Conservation (phyloP, 2,113 vertebrate species). For the Ploceus nigricollis region DNA sequence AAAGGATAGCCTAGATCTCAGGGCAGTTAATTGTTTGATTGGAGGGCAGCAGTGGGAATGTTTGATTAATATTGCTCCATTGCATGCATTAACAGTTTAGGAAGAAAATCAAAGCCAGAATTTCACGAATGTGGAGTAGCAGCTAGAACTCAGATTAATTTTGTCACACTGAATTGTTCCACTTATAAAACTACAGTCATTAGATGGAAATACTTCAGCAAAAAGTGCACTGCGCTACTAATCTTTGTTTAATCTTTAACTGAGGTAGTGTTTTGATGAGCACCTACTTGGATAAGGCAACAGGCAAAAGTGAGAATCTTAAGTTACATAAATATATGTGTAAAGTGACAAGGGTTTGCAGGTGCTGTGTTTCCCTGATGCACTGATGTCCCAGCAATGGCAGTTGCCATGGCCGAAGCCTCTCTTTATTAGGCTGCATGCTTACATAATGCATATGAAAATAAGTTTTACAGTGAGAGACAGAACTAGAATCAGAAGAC, state of each 20-base stretch:
- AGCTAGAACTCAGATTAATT: background rate
- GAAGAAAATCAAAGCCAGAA: background rate
- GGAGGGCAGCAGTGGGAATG: background rate
- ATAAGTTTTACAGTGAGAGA: background rate
- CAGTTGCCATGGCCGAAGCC: background rate
- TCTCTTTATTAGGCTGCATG: background rate
- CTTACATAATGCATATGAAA: background rate
- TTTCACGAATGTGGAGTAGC: fast-evolving
- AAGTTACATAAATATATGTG: background rate
- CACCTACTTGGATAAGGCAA: background rate
- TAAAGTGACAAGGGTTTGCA: background rate
- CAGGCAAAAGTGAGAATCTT: background rate
- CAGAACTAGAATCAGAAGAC: background rate
- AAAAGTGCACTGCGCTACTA: background rate
- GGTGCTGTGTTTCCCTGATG: background rate
- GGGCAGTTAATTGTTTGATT: background rate
- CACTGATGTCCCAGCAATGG: background rate
- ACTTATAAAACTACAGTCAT: background rate
- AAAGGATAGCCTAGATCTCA: background rate
- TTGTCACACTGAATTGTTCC: background rate
- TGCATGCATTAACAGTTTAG: background rate
- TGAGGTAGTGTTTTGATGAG: background rate
- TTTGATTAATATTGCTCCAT: background rate
- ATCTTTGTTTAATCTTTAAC: background rate
- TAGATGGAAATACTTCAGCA: background rate